phyloP scores from a whole-genome alignment of 30 jellyfish, hydroid and myxozoan genomes.

The Haliclystus octoradiatus region DNA sequence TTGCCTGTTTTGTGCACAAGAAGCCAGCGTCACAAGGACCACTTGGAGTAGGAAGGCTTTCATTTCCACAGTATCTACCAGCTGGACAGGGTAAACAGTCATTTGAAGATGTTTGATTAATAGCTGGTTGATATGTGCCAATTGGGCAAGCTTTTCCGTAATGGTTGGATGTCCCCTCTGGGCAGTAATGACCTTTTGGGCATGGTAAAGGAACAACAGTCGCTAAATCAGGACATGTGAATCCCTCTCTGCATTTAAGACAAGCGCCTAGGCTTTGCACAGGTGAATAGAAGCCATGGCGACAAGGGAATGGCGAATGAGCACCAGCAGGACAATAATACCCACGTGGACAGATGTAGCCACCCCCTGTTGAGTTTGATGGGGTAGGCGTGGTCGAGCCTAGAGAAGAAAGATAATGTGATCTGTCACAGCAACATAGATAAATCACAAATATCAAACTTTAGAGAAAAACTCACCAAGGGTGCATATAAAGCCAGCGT shows the following conservation, averaged over 20 bases:
- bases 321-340: conserved; percentile 86
- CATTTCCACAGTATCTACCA: conserved; percentile 60
- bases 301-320: conserved; percentile 34
- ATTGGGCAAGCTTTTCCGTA: conserved; percentile 55
- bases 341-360: conserved; percentile 83
- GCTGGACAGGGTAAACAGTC: conserved; percentile 81
- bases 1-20: conserved; percentile 56
- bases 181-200: conserved; percentile 84
- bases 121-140: conserved; percentile 74
- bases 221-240: conserved; percentile 57
- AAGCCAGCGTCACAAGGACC: conserved; percentile 77
- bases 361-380: conserved; percentile 56
- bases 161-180: conserved; percentile 39
- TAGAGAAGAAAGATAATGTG: conserved; percentile 2
- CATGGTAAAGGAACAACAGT: conserved; percentile 61
- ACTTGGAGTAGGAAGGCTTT: conserved; percentile 60
- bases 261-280: conserved; percentile 45
- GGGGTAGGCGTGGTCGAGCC: conserved; percentile 92
- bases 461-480: conserved; percentile 46
- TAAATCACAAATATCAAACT: background rate
- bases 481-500: conserved; percentile 77
- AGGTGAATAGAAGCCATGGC: conserved; percentile 77
- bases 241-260: conserved; percentile 63
- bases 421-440: background rate
- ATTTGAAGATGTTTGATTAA: conserved; percentile 18